Evolutionary conservation across 2,888 invertebrate genomes (phyloP), one percentile per base, ranked within the genome.

Genomic region (Plutella xylostella): DNA sequence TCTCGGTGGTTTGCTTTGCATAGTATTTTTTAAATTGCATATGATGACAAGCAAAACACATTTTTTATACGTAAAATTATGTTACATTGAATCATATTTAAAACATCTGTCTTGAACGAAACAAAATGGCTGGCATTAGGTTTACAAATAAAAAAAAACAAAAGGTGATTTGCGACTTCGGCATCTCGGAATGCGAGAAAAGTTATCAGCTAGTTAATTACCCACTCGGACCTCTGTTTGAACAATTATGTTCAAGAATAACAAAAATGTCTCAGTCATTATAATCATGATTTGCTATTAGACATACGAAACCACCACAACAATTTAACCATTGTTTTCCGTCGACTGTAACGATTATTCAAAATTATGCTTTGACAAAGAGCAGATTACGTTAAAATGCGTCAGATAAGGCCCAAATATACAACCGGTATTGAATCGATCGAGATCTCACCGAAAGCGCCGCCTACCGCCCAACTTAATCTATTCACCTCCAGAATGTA

Each of bases 101-200:
- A n/a, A n/a, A n/a, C n/a, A n/a, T n/a, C n/a, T n/a, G n/a, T n/a
- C n/a, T n/a, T n/a, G n/a, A n/a, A n/a, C n/a, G n/a, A n/a, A n/a
- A n/a, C n/a, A n/a, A n/a, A n/a, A n/a, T n/a, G n/a, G n/a, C n/a
- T n/a, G n/a, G n/a, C n/a, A n/a, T n/a, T n/a, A n/a, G n/a, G n/a
- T n/a, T n/a, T n/a, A 12, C 28, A 28, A n/a, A 28, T 2, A 28
- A 28, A 12, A 28, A n/a, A 28, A 12, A 28, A 28, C 28, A 28
- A 28, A 20, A 2, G 15, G 22, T 62, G 60, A 68, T 67, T 68
- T 57, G 68, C 64, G 51, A 60, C 55, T 51, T 49, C 47, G 58
- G 57, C 54, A 61, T 59, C 48, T 51, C 17, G 57, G 61, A 62
- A 63, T 64, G 59, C 34, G n/a, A n/a, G n/a, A n/a, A 34, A 17